Percentiles rank a stretch among this genome's conserved stretches.
Evolutionary conservation across 2,888 invertebrate species (phyloP).

Genomic region (Eubasilissa splendida): DNA sequence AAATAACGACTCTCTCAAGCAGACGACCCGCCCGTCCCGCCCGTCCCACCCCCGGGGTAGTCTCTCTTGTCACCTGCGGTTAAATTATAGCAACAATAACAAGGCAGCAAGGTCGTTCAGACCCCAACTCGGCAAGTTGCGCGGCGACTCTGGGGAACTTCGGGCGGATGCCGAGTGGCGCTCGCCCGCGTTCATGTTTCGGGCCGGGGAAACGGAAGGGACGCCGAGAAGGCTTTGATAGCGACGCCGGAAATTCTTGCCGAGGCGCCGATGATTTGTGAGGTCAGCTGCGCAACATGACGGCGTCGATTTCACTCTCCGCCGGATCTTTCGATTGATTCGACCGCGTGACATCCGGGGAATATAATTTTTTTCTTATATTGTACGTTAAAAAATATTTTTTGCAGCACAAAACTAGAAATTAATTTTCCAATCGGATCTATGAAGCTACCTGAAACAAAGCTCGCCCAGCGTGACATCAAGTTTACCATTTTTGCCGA

Average conservation of each 20-base stretch:
- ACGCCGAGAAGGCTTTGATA: slow-evolving; percentile 46
- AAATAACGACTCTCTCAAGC: background rate
- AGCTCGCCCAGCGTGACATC: too few relatives aligned
- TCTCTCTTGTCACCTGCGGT: slow-evolving; percentile 56
- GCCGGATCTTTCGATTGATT: too few relatives aligned
- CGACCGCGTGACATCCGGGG: too few relatives aligned
- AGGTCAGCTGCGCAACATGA: slow-evolving; percentile 32
- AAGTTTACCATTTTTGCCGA: too few relatives aligned
- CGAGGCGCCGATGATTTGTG: slow-evolving; percentile 52
- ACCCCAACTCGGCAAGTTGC: slow-evolving; percentile 51
- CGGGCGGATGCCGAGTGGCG: slow-evolving; percentile 45
- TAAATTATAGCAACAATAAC: slow-evolving; percentile 58
- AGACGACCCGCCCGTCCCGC: background rate
- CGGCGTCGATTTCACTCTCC: slow-evolving; percentile 35
- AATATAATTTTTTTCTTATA: too few relatives aligned
- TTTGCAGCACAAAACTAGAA: too few relatives aligned
- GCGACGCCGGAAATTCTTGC: slow-evolving; percentile 48
- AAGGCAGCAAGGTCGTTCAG: slow-evolving; percentile 41
- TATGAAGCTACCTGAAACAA: too few relatives aligned
- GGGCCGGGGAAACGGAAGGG: slow-evolving; percentile 37
- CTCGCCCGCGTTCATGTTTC: slow-evolving; percentile 12
- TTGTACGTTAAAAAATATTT: too few relatives aligned
- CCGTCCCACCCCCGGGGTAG: slow-evolving; percentile 5
- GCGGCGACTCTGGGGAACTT: slow-evolving; percentile 45
- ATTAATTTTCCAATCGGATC: too few relatives aligned